Evolutionary conservation across 2,888 invertebrate genomes (phyloP), one percentile per base, ranked within the genome.

Genomic region (Andrena dorsata): DNA sequence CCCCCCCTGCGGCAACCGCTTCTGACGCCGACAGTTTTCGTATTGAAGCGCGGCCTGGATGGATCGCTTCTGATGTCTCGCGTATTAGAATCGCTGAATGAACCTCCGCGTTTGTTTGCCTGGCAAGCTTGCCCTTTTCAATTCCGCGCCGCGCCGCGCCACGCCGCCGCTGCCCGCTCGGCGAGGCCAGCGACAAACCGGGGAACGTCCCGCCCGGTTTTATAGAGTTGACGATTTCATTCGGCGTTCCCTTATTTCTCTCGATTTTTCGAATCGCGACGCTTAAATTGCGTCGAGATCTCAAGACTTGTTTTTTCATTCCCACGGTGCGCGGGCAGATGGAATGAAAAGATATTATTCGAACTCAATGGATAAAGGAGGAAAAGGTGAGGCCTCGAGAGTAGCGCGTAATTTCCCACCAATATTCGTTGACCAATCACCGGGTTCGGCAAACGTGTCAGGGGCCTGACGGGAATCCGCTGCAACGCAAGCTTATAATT

Each of bases 401-500:
- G 82, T 79, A 79, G 78, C 73, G 69, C 60, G 86, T 83, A 86
- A 89, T 87, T 86, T 86, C 69, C 84, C 75, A 81, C 79, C 78
- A 53, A 79, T 80, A 72, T 77, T 72, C 88, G 83, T 85, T 78
- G 80, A 74, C 87, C 89, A 83, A 89, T 90, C 88, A 84, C 80
- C 73, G 80, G 76, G 23, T 77, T 82, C 74, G 87, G 89, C 84
- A 90, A 90, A 91, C 90, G 86, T 90, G 90, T 91, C 90, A 87
- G 84, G 71, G 64, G 76, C 75, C 80, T 88, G 90, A 91, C 90
- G 82, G 85, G 84, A 80, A 90, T 87, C 90, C 88, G 88, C 85
- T 89, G 87, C 88, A 86, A 86, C 86, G 90, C 89, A 90, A 91
- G 88, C 91, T 89, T 88, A 93, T 93, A 93, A 93, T 92, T 93